These are phyloP conservation scores for Syngnathus rostellatus DNA, from an alignment of 2,797 vertebrate species.

Conservation along the genomic window DNA sequence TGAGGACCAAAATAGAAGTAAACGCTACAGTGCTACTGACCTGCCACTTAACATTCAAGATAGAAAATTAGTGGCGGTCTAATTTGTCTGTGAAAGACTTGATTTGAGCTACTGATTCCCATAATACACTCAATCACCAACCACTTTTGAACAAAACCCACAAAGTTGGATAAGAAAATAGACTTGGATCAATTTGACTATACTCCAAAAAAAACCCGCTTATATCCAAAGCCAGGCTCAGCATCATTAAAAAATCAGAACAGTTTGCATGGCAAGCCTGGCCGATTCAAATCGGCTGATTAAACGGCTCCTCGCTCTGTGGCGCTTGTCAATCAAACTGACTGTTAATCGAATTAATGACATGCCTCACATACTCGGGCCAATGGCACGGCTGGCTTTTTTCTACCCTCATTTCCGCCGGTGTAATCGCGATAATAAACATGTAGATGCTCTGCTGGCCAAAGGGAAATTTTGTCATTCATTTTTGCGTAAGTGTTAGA, in stretches of 20 bases:
- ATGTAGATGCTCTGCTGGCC: neutral
- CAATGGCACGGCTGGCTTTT: neutral
- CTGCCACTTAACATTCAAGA: neutral
- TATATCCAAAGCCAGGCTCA: neutral
- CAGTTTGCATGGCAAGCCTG: neutral
- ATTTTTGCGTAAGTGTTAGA: neutral
- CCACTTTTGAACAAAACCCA: no score
- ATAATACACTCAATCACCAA: neutral
- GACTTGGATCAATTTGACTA: no score
- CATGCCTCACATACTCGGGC: neutral
- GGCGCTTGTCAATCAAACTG: slow-evolving; percentile 4
- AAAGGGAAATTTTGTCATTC: slow-evolving; percentile 4
- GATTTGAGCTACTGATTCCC: neutral
- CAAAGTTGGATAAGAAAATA: no score
- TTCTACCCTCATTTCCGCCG: neutral
- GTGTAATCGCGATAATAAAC: slow-evolving; percentile 1
- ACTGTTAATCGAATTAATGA: slow-evolving; percentile 8
- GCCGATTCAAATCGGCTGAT: slow-evolving; percentile 4
- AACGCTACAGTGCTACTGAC: neutral
- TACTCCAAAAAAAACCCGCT: neutral
- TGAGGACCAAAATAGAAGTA: slow-evolving; percentile 56
- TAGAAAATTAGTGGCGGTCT: slow-evolving; percentile 1
- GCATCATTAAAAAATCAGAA: neutral
- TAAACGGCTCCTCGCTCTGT: neutral
- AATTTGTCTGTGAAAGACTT: neutral